Conservation (phyloP, 2,888 invertebrate genomes). For the Cephus nigrinus region DNA sequence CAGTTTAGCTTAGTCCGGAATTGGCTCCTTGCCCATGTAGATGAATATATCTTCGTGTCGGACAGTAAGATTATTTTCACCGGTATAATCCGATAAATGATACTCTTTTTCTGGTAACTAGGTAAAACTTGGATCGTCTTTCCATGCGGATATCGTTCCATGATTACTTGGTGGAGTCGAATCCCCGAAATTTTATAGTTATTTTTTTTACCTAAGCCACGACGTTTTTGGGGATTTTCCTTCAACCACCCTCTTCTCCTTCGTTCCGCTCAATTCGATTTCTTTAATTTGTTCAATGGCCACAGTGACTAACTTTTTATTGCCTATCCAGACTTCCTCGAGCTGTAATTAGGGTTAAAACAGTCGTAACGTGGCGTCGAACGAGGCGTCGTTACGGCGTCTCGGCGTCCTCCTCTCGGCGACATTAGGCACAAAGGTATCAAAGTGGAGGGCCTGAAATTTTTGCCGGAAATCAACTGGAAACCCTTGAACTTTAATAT, state of each 20-base stretch:
- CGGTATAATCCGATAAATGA: slow-evolving; percentile 25
- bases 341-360: neutral
- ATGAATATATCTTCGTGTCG: slow-evolving; percentile 4
- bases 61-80: slow-evolving; percentile 23
- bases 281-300: neutral
- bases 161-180: neutral
- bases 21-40: slow-evolving; percentile 26
- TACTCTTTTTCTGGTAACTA: slow-evolving; percentile 19
- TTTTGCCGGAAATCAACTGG: neutral
- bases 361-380: neutral
- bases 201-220: neutral
- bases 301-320: neutral
- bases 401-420: neutral
- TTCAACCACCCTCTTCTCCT: neutral
- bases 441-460: neutral
- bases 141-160: slow-evolving; percentile 4
- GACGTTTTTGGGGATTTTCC: neutral
- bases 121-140: slow-evolving; percentile 9
- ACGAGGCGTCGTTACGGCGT: neutral
- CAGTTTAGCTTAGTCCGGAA: slow-evolving; percentile 25
- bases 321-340: neutral
- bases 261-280: neutral
- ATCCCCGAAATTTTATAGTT: neutral
- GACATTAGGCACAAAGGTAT: neutral
- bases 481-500: neutral